Evolutionary conservation across 1,140 invertebrate species (phyloP), one percentile per base, ranked within the genome.

Genomic region (Dryas iulia): DNA sequence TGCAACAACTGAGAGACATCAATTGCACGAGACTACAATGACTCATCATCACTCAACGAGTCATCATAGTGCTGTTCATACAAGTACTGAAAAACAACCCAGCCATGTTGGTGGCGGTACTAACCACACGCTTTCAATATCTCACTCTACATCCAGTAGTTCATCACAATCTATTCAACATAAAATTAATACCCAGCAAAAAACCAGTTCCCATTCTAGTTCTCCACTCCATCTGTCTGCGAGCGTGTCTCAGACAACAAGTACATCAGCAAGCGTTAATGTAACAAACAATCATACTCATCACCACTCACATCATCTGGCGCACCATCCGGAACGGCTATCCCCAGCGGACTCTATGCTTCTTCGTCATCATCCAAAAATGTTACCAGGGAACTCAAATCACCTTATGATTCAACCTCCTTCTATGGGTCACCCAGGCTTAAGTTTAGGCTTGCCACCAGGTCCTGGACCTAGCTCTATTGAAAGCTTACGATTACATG

Each of bases 341-440:
- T 93, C 92, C 6, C 92, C 92, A n/a, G 91, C 88, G 62, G 90
- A 92, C 72, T 89, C 91, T 14, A 93, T 93, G 89, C 74, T 93
- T 31, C 79, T 92, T 63, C 86, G 92, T 71, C 93, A 92, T 84
- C 93, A 93, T 76, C 92, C 92, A 52, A 92, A 93, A 79, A 86
- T 93, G 81, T 84, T 93, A 23, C 92, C 93, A 8, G 93, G 93
- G 39, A 95, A 94, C 88, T 92, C 94, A 54, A 94, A 94, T 86
- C 94, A 95, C 83, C 87, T 95, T 59, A 94, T 95, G 92, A 94
- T 94, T 59, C 93, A 93, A 78, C 93, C 93, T 3, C 93, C 93
- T 18, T 92, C 93, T 30, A 91, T 94, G 89, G 93, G 93, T 30
- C 91, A 92, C 73, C 92, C 90, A 24, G 89, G 68, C 2, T 56